These are phyloP conservation scores for Grallaria varia DNA, from an alignment of 2,113 vertebrate genomes.

Conservation along the genomic window DNA sequence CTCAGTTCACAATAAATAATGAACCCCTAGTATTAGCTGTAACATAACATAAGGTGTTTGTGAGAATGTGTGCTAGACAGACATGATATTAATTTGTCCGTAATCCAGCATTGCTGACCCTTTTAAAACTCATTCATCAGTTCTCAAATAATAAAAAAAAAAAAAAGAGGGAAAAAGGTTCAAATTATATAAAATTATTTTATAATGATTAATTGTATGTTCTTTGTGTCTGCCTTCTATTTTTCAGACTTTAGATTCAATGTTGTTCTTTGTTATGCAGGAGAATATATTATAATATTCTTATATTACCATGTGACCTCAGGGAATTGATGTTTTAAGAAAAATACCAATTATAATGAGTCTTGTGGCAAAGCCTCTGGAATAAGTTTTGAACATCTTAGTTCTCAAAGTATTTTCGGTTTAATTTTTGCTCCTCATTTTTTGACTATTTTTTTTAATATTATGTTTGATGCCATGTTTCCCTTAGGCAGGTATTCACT, in stretches of 20 bases:
- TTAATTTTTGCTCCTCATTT: background rate
- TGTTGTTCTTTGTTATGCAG: background rate
- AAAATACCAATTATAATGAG: background rate
- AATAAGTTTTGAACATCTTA: background rate
- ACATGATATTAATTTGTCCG: background rate
- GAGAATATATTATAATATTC: background rate
- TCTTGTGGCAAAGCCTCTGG: background rate
- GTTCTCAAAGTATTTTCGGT: background rate
- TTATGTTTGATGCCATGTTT: background rate
- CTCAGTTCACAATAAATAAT: background rate
- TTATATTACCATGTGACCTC: background rate
- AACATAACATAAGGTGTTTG: background rate
- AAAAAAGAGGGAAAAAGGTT: rapidly evolving
- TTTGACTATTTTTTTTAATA: background rate
- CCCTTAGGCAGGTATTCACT: background rate
- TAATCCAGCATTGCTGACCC: background rate
- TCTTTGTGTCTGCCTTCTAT: background rate
- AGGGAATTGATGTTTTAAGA: background rate
- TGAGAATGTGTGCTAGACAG: background rate
- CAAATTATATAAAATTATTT: background rate
- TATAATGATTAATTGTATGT: background rate
- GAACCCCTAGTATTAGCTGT: background rate
- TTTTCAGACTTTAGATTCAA: background rate
- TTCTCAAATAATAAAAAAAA: background rate
- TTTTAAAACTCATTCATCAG: background rate